Conservation (phyloP, 1,140 invertebrate genomes). For the Chelonus insularis region DNA sequence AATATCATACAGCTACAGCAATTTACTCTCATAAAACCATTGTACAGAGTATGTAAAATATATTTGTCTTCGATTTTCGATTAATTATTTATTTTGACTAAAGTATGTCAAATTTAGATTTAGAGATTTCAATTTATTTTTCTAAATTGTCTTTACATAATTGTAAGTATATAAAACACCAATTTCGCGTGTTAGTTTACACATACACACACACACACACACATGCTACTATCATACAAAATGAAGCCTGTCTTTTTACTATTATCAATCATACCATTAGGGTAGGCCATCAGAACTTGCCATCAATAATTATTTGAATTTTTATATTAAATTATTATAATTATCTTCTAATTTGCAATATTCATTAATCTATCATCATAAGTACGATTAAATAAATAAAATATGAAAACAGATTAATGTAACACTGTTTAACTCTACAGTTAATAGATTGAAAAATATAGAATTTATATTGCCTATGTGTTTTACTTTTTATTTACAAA, state of each 20-base stretch:
- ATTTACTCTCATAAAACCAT: constrained; percentile 33
- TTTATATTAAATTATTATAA: neutral
- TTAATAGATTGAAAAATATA: constrained; percentile 7
- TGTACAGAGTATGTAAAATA: constrained; percentile 58
- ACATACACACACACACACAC: constrained; percentile 19
- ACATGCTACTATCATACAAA: constrained; percentile 29
- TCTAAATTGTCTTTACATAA: too few relatives aligned
- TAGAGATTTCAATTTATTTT: too few relatives aligned
- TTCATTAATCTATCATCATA: neutral
- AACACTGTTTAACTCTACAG: neutral
- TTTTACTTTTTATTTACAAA: neutral
- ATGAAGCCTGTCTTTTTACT: constrained; percentile 33
- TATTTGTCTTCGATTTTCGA: constrained; percentile 48
- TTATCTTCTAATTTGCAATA: neutral
- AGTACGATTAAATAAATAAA: neutral
- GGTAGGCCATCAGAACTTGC: constrained; percentile 54
- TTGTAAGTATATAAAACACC: constrained; percentile 26
- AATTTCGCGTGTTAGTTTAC: constrained; percentile 27
- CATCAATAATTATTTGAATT: constrained; percentile 37
- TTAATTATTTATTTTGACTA: constrained; percentile 55
- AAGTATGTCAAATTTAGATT: too few relatives aligned
- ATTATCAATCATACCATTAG: constrained; percentile 37
- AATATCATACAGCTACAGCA: too few relatives aligned
- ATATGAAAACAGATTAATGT: neutral
- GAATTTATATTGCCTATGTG: neutral